Base-by-base conservation (phyloP, 2,888 invertebrate genomes). In the Yponomeuta plumbellus region DNA sequence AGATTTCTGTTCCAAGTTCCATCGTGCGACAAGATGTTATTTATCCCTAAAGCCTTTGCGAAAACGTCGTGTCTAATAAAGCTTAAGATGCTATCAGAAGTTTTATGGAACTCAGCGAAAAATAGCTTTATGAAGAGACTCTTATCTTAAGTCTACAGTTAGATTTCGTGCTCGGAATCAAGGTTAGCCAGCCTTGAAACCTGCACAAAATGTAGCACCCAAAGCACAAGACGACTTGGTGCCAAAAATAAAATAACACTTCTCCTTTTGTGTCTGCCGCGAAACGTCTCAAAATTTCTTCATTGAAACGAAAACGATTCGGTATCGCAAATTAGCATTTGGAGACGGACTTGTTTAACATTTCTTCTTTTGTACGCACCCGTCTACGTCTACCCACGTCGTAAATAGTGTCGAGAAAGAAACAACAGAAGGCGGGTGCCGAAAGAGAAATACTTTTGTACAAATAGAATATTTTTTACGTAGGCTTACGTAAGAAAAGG, bases 371-470 rank as follows among this genome's bases (percentile, higher is more conserved):
- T 52, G 44, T 52, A 52, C 17, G 44, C 44, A 52, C 13, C 44
- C 13, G 17, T 52, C 44, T 52, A 17, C 13, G 17, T 52, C 44
- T 52, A 17, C 44, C 44, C 44, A 52, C 44, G 44, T 52, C 44
- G 44, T 17, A 52, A 52, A 52, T 52, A 52, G 44, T 17, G 44
- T 3, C 44, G 44, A 13, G 44, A 52, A 52, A 52, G 44, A 52
- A 52, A 52, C 44, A 13, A 52, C 44, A 52, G 44, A 52, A 22
- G 22, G 59, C 21, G 59, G 59, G 23, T 59, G 59, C 59, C 59
- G 59, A 59, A 56, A 72, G 71, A 73, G 74, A 76, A 77, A 74
- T 73, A 74, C 70, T 73, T 72, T 68, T 70, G 71, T 71, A 76
- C 76, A 78, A 75, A 76, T 74, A 71, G 73, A 70, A 67, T 67